phyloP scores from a whole-genome alignment of 1,140 invertebrate genomes.

The Glomeris maerens region DNA sequence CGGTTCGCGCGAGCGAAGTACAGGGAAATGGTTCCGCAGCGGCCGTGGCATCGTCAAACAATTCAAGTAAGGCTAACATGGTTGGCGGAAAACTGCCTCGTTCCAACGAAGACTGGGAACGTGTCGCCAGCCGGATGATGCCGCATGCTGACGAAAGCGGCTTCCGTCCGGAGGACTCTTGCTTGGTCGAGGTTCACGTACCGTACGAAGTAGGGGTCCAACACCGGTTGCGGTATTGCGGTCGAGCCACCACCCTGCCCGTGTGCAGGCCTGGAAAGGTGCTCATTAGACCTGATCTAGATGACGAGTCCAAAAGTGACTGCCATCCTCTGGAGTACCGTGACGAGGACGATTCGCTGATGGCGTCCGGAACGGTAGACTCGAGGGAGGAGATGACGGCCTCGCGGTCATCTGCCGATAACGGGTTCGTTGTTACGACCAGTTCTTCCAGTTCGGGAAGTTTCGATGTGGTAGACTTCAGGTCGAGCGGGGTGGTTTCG shows the following conservation, averaged over 20 bases:
- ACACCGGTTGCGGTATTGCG: too few species aligned
- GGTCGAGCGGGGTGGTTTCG: slow-evolving; percentile 16
- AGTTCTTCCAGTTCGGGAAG: slow-evolving; percentile 13
- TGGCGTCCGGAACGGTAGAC: too few species aligned
- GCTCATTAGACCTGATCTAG: too few species aligned
- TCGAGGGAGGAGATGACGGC: slow-evolving; percentile 1
- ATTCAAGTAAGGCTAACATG: background rate
- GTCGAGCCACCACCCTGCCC: too few species aligned
- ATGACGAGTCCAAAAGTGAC: slow-evolving; percentile 17
- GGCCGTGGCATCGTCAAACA: slow-evolving; percentile 5
- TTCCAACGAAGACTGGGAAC: too few species aligned
- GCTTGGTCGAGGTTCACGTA: too few species aligned
- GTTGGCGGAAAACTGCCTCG: background rate
- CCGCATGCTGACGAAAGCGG: too few species aligned
- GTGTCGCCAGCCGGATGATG: too few species aligned
- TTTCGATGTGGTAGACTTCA: slow-evolving; percentile 16
- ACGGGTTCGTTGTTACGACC: background rate
- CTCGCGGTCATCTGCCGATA: background rate
- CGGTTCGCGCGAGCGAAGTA: slow-evolving; percentile 10
- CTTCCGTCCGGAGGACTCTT: too few species aligned
- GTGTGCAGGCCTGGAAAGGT: too few species aligned
- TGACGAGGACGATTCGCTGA: slow-evolving; percentile 3
- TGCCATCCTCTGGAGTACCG: background rate
- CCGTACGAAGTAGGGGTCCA: too few species aligned
- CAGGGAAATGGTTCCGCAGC: background rate